Conservation (phyloP, 2,797 vertebrate genomes). For the Macroramphosus scolopax region DNA sequence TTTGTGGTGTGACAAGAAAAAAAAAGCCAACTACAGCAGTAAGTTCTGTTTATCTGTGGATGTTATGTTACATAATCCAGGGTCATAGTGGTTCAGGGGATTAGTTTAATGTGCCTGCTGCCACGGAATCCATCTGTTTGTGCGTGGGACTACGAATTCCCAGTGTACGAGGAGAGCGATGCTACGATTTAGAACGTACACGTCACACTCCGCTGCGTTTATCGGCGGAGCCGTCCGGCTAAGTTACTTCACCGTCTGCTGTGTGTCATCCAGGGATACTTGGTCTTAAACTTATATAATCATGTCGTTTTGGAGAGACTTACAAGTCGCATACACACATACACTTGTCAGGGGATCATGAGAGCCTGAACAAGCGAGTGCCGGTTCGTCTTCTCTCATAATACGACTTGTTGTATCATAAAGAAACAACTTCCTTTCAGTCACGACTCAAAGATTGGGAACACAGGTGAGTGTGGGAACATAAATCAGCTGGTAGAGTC, state of each 20-base stretch:
- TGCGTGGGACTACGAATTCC: too few relatives aligned
- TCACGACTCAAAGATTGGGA: too few relatives aligned
- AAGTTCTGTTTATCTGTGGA: constrained; percentile 5
- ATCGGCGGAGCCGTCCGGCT: constrained; percentile 16
- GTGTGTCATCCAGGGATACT: constrained; percentile 1
- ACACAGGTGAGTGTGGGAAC: too few relatives aligned
- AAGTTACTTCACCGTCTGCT: constrained; percentile 28
- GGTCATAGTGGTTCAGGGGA: constrained; percentile 33
- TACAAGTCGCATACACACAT: too few relatives aligned
- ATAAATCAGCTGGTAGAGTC: too few relatives aligned
- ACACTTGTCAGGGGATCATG: too few relatives aligned
- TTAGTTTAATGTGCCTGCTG: constrained; percentile 47
- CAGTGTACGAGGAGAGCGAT: too few relatives aligned
- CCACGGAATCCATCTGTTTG: constrained; percentile 28
- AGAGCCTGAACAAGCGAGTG: too few relatives aligned
- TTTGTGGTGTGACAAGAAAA: constrained; percentile 1
- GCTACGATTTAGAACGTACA: background rate
- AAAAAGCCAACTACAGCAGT: background rate
- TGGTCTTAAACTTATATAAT: constrained; percentile 25
- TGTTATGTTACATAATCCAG: constrained; percentile 31
- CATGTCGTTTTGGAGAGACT: background rate
- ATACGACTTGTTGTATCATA: too few relatives aligned
- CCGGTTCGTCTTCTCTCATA: too few relatives aligned
- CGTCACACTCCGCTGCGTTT: constrained; percentile 5
- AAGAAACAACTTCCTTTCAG: too few relatives aligned